Evolutionary conservation across 2,888 invertebrate species (phyloP).

Genomic region (Protophormia terraenovae): DNA sequence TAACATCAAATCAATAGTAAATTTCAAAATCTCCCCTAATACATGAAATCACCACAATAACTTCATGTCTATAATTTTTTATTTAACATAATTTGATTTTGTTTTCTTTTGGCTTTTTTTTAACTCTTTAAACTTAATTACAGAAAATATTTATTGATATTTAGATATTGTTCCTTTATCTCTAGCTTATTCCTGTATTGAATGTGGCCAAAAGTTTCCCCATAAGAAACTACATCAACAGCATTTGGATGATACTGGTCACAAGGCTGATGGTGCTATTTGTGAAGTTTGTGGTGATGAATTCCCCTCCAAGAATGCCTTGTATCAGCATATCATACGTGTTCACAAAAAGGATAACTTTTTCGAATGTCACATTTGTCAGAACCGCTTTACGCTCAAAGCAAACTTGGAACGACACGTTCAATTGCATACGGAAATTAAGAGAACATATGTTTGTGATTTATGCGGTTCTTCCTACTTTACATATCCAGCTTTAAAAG

Average conservation of each 20-base stretch:
- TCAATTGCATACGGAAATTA: conserved; percentile 80
- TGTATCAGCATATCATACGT: conserved; percentile 80
- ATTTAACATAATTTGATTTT: background rate
- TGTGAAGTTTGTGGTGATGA: conserved; percentile 81
- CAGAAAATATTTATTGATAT: conserved; percentile 37
- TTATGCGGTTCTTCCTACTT: conserved; percentile 81
- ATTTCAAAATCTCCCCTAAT: conserved; percentile 49
- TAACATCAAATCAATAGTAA: conserved; percentile 63
- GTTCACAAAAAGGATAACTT: conserved; percentile 81
- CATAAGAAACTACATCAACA: conserved; percentile 80
- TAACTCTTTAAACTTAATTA: background rate
- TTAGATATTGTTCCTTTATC: conserved; percentile 46
- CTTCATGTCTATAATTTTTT: background rate
- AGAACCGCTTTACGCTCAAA: conserved; percentile 80
- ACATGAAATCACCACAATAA: background rate
- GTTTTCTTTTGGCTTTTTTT: background rate
- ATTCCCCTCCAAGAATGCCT: conserved; percentile 79
- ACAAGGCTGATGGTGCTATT: conserved; percentile 80
- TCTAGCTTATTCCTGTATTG: conserved; percentile 78
- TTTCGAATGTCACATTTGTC: conserved; percentile 81
- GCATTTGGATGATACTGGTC: conserved; percentile 80
- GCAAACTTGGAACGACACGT: conserved; percentile 81
- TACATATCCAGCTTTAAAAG: conserved; percentile 80
- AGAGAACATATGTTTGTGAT: conserved; percentile 81
- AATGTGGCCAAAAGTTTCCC: conserved; percentile 79